Evolutionary conservation across 2,797 vertebrate genomes (phyloP).

Genomic region (Caiman crocodilus): DNA sequence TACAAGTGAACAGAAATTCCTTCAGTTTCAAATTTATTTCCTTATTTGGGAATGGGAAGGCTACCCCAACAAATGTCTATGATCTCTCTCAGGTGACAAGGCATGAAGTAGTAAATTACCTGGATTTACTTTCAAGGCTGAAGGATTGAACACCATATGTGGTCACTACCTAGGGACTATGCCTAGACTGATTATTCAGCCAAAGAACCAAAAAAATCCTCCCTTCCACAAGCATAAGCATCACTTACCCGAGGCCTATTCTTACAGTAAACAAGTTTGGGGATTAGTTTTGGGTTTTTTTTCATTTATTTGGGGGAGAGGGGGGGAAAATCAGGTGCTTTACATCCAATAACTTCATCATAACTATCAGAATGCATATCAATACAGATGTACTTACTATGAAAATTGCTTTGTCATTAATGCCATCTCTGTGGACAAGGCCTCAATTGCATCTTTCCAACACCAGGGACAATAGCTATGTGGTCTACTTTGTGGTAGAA

Average conservation of each 20-base stretch:
- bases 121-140: background rate
- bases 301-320: no score
- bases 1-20: background rate
- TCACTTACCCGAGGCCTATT: background rate
- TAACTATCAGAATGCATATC: no score
- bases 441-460: no score
- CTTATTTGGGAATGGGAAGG: background rate
- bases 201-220: conserved; percentile 10
- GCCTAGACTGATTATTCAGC: conserved; percentile 27
- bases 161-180: background rate
- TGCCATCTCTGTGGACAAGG: no score
- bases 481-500: no score
- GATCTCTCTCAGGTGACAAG: background rate
- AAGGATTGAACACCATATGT: conserved; percentile 13
- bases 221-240: background rate
- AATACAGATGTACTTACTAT: no score
- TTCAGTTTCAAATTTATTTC: conserved; percentile 19
- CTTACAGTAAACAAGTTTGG: no score
- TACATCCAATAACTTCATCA: no score
- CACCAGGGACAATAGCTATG: no score
- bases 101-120: background rate
- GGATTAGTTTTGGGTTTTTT: no score
- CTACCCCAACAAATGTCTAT: background rate
- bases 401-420: no score
- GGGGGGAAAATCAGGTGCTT: no score